Percentiles rank a stretch among this genome's conserved stretches.
These are phyloP conservation scores for Gallirallus australis DNA, from an alignment of 2,797 vertebrate genomes.

Conservation along the genomic window DNA sequence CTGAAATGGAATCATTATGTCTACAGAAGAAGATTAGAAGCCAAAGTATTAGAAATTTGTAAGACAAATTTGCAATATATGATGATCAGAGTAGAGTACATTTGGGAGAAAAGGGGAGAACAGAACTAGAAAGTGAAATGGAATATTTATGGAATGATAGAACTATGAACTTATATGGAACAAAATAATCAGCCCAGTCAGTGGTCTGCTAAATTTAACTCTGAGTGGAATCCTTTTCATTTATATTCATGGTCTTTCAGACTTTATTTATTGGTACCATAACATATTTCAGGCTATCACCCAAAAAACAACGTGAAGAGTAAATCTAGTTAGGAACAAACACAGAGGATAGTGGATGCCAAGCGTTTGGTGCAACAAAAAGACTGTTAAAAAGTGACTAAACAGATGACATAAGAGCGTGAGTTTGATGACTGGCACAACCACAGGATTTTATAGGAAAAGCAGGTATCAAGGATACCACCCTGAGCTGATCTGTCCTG, in stretches of 20 bases:
- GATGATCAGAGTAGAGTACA: constrained; percentile 13
- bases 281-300: neutral
- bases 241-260: constrained; percentile 16
- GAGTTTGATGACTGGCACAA: neutral
- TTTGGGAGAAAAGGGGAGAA: neutral
- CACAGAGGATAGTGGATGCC: neutral
- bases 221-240: neutral
- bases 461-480: neutral
- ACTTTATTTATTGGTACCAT: neutral
- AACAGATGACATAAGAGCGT: fast-evolving
- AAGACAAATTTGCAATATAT: constrained; percentile 28
- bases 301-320: neutral
- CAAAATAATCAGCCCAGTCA: constrained; percentile 33
- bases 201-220: constrained; percentile 55
- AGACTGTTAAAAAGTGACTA: neutral
- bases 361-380: neutral
- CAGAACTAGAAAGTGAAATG: constrained; percentile 6
- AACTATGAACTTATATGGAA: constrained; percentile 45
- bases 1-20: constrained; percentile 41
- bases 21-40: constrained; percentile 28
- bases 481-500: neutral
- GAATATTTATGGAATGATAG: constrained; percentile 46
- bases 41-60: neutral
- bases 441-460: neutral
- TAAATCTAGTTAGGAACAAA: neutral